Percentiles rank a stretch among this genome's conserved stretches.
Evolutionary conservation across 2,113 vertebrate species (phyloP).

Genomic region (Malaclemys terrapin): DNA sequence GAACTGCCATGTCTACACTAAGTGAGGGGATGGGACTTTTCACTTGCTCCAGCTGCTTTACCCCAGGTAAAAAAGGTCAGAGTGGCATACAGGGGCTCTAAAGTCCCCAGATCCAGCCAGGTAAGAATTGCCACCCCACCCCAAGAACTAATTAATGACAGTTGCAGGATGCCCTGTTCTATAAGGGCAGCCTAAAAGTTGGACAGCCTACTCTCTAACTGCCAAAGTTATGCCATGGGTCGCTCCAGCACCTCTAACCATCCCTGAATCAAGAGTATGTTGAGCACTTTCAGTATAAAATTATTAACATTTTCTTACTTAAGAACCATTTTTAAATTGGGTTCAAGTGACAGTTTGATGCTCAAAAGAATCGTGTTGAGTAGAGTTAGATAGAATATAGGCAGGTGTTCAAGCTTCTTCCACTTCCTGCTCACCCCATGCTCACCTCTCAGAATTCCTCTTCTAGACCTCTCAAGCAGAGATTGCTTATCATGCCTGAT

Average conservation of each 20-base stretch:
- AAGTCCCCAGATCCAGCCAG: background rate
- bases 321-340: conserved; percentile 2
- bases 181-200: background rate
- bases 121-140: background rate
- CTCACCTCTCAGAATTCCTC: conserved; percentile 6
- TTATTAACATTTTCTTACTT: background rate
- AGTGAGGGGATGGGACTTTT: background rate
- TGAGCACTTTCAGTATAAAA: background rate
- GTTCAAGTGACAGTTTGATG: background rate
- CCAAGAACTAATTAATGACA: background rate
- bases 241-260: background rate
- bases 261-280: background rate
- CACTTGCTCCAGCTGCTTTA: background rate
- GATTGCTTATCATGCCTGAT: background rate
- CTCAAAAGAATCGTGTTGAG: background rate
- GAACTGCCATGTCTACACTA: no score
- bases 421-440: background rate
- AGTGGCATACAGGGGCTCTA: rapidly evolving
- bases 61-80: background rate
- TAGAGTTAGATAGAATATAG: background rate
- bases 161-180: background rate
- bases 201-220: background rate
- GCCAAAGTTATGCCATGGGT: background rate
- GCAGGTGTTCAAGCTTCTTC: background rate
- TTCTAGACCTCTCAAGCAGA: background rate